phyloP scores from a whole-genome alignment of 2,888 invertebrate species.

The Cheilosia impressa region DNA sequence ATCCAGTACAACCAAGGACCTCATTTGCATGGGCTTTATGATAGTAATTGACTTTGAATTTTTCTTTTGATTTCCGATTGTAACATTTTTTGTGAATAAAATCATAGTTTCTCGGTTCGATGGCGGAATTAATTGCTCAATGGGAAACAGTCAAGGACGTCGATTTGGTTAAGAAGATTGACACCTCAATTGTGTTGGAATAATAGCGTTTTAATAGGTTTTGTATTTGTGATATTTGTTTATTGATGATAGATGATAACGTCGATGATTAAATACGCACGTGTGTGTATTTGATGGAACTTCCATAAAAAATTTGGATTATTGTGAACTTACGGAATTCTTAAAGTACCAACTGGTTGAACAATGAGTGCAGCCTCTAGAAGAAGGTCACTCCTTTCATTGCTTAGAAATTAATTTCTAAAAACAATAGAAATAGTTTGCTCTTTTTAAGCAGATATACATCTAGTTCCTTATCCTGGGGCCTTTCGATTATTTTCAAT shows the following conservation, averaged over 20 bases:
- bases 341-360: too few relatives aligned
- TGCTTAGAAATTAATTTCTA: neutral
- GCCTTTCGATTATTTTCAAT: conserved; percentile 13
- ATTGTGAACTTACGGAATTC: too few relatives aligned
- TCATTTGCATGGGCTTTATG: conserved; percentile 27
- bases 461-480: neutral
- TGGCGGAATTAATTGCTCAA: conserved; percentile 13
- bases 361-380: neutral
- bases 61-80: conserved; percentile 15
- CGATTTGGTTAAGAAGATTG: neutral
- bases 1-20: conserved; percentile 23
- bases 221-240: neutral
- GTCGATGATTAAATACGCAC: neutral
- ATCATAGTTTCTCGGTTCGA: neutral
- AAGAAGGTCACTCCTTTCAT: neutral
- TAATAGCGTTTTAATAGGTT: conserved; percentile 1
- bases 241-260: neutral
- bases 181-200: neutral
- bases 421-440: neutral
- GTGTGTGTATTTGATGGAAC: neutral
- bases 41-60: conserved; percentile 69
- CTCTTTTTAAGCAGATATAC: neutral
- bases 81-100: conserved; percentile 15
- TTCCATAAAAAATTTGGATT: neutral
- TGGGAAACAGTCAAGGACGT: conserved; percentile 47